These are phyloP conservation scores for Acronicta aceris DNA, from an alignment of 2,888 invertebrate genomes.

Conservation along the genomic window DNA sequence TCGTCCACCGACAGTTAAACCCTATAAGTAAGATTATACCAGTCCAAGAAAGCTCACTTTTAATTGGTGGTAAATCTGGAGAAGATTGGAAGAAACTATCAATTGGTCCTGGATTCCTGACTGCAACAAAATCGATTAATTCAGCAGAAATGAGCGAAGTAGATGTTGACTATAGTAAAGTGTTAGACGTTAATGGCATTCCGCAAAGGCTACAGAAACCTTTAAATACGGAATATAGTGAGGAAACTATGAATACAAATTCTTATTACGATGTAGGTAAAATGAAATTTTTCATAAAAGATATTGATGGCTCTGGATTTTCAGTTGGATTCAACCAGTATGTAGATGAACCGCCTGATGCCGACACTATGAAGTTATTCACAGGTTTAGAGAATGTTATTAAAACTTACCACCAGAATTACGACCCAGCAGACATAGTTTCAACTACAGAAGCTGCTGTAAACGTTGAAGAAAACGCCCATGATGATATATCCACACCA, in stretches of 20 bases:
- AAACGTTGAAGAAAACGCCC: slow-evolving; percentile 31
- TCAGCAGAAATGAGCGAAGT: slow-evolving; percentile 76
- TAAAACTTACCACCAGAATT: slow-evolving; percentile 72
- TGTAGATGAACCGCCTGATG: slow-evolving; percentile 76
- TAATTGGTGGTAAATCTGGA: slow-evolving; percentile 59
- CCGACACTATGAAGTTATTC: slow-evolving; percentile 76
- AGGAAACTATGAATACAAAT: slow-evolving; percentile 52
- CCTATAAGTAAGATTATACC: slow-evolving; percentile 69
- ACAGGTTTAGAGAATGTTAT: slow-evolving; percentile 76
- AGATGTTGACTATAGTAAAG: slow-evolving; percentile 70
- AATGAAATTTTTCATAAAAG: slow-evolving; percentile 74
- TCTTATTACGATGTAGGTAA: slow-evolving; percentile 67
- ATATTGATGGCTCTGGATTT: slow-evolving; percentile 79
- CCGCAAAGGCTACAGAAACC: slow-evolving; percentile 78
- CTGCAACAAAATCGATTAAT: slow-evolving; percentile 70
- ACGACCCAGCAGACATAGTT: slow-evolving; percentile 48
- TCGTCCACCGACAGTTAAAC: slow-evolving; percentile 67
- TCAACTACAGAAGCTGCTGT: slow-evolving; percentile 19
- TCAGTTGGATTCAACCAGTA: slow-evolving; percentile 81
- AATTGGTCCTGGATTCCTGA: slow-evolving; percentile 67
- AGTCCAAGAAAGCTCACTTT: slow-evolving; percentile 51
- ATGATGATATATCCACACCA: slow-evolving; percentile 26
- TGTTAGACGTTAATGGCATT: slow-evolving; percentile 65
- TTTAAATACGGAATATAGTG: slow-evolving; percentile 64
- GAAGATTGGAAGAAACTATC: slow-evolving; percentile 63